A percentile compares a stretch with the other conserved stretches of the same genome.
phyloP scores from a whole-genome alignment of 2,113 vertebrate genomes.

The Hippocampus guttulatus region DNA sequence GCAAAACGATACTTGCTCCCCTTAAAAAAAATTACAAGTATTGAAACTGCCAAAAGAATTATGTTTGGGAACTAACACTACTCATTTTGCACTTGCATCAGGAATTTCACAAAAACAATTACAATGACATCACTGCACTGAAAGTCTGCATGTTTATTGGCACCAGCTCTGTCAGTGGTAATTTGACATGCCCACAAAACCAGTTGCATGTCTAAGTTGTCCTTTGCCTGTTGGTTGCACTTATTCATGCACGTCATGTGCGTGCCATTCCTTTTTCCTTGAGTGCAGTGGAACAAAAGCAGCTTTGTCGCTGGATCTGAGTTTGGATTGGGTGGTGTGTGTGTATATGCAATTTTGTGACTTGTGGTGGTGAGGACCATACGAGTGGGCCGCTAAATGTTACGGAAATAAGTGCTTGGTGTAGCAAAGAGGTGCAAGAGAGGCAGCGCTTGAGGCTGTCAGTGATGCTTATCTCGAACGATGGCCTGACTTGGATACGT shows the following conservation, averaged over 20 bases:
- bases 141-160: background rate
- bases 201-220: slow-evolving; percentile 21
- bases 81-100: too few species aligned
- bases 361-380: slow-evolving; percentile 43
- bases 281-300: slow-evolving; percentile 67
- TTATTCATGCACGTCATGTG: slow-evolving; percentile 39
- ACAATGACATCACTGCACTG: slow-evolving; percentile 34
- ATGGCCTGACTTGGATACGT: slow-evolving; percentile 29
- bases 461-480: slow-evolving; percentile 55
- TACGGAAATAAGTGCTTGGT: slow-evolving; percentile 41
- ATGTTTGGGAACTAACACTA: too few species aligned
- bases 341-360: background rate
- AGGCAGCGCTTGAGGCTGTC: slow-evolving; percentile 40
- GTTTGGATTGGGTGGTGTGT: slow-evolving; percentile 48
- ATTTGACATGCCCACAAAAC: slow-evolving; percentile 43
- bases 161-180: slow-evolving; percentile 17
- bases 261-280: slow-evolving; percentile 58
- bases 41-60: too few species aligned
- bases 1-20: too few species aligned
- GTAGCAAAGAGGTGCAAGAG: slow-evolving; percentile 31
- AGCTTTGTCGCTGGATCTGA: slow-evolving; percentile 61
- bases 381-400: slow-evolving; percentile 50
- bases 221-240: slow-evolving; percentile 37
- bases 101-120: too few species aligned
- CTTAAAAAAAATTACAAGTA: too few species aligned